Percentiles rank a stretch among this genome's conserved stretches.
Conservation (phyloP, 2,888 invertebrate species). For the Nudaria mundana region DNA sequence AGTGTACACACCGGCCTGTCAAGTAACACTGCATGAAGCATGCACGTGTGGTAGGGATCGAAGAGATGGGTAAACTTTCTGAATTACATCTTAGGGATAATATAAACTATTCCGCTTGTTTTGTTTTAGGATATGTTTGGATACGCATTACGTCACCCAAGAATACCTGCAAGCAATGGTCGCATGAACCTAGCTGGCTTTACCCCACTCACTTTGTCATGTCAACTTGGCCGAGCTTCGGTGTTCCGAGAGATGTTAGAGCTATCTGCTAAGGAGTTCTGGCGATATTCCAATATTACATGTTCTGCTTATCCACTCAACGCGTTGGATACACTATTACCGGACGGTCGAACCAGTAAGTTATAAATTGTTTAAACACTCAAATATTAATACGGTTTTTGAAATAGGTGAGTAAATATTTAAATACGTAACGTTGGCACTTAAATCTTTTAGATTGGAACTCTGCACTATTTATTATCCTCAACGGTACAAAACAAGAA, state of each 20-base stretch:
- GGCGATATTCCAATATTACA: conserved; percentile 99
- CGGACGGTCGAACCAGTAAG: conserved; percentile 97
- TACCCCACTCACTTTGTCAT: conserved; percentile 97
- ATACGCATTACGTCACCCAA: conserved; percentile 97
- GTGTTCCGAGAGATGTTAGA: conserved; percentile 99
- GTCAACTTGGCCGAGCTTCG: conserved; percentile 96
- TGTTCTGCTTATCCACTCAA: conserved; percentile 99
- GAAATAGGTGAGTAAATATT: no score
- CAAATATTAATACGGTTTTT: no score
- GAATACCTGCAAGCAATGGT: conserved; percentile 94
- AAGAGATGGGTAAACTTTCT: no score
- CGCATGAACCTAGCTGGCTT: conserved; percentile 94
- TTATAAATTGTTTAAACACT: neutral
- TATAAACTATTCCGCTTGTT: no score
- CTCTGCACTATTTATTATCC: conserved; percentile 97
- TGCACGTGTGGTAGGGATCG: no score
- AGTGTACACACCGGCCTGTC: no score
- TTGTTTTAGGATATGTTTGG: conserved; percentile 95
- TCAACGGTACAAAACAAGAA: conserved; percentile 98
- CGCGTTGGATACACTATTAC: conserved; percentile 96
- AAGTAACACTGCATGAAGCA: no score
- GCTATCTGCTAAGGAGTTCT: conserved; percentile 96
- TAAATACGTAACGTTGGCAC: no score
- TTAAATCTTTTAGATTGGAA: conserved; percentile 98
- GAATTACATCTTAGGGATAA: no score